A percentile compares a stretch with the other conserved stretches of the same genome.
These are phyloP conservation scores for Hemaris fuciformis DNA, from an alignment of 2,888 invertebrate species.

Conservation along the genomic window DNA sequence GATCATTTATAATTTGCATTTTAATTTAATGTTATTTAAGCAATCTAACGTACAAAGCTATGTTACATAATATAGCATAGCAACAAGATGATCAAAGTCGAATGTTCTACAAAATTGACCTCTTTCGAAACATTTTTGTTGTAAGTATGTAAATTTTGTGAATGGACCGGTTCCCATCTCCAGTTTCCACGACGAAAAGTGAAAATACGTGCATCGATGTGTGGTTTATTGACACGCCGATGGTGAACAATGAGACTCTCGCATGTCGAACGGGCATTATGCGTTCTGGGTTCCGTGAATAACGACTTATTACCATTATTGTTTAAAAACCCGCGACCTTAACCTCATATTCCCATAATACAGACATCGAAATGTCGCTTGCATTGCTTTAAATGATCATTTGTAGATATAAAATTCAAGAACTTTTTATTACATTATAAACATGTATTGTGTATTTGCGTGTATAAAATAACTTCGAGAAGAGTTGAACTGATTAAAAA, in stretches of 20 bases:
- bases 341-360: too few relatives aligned
- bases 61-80: not conserved
- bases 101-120: not conserved
- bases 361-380: not conserved
- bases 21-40: too few relatives aligned
- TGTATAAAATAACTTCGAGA: too few relatives aligned
- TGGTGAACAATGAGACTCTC: not conserved
- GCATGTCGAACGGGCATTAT: not conserved
- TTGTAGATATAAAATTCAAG: too few relatives aligned
- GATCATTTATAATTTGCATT: too few relatives aligned
- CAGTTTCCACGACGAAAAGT: slow-evolving; percentile 63
- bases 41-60: not conserved
- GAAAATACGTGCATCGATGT: slow-evolving; percentile 50
- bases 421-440: too few relatives aligned
- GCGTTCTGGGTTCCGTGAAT: not conserved
- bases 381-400: too few relatives aligned
- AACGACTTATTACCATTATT: not conserved
- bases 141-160: slow-evolving; percentile 42
- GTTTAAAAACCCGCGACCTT: not conserved
- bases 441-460: too few relatives aligned
- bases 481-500: too few relatives aligned
- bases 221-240: slow-evolving; percentile 21
- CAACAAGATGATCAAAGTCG: not conserved
- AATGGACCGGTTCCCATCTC: slow-evolving; percentile 43
- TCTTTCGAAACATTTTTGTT: slow-evolving; percentile 13